A percentile compares a stretch with the other conserved stretches of the same genome.
These are phyloP conservation scores for Germaria angustata DNA, from an alignment of 2,888 invertebrate genomes.

Conservation along the genomic window DNA sequence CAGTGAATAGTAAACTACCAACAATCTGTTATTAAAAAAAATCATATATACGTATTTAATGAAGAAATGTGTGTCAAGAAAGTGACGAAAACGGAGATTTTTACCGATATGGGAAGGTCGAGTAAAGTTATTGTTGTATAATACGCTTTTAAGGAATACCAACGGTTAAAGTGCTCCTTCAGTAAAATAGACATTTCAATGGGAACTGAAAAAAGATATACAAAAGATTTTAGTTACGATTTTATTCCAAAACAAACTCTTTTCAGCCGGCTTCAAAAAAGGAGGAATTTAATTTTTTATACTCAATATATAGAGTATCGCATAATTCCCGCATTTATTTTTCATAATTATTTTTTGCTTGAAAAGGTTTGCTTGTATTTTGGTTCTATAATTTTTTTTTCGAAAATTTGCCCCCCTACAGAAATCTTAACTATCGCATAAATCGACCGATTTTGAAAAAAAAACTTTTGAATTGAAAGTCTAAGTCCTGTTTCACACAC, in stretches of 20 bases:
- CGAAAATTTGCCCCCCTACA: no score
- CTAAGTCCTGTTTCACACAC: no score
- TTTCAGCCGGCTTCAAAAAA: no score
- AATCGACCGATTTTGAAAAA: no score
- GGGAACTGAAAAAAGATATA: slow-evolving; percentile 80
- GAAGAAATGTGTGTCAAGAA: not conserved
- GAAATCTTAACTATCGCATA: no score
- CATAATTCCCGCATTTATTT: no score
- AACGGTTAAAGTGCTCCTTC: slow-evolving; percentile 93
- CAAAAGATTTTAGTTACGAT: not conserved
- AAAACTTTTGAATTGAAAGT: no score
- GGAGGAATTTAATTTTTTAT: no score
- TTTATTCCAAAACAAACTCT: not conserved
- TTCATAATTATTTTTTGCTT: no score
- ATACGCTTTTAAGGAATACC: slow-evolving; percentile 92
- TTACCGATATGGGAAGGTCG: slow-evolving; percentile 89
- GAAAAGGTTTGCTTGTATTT: no score
- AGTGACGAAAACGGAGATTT: slow-evolving; percentile 71
- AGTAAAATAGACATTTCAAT: slow-evolving; percentile 89
- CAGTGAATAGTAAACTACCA: slow-evolving; percentile 86
- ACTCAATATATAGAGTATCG: no score
- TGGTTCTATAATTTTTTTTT: no score
- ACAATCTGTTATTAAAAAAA: slow-evolving; percentile 81
- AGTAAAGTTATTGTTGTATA: slow-evolving; percentile 88
- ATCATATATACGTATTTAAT: not conserved